Conservation (phyloP, 2,797 vertebrate species). For the Tangara arthus region DNA sequence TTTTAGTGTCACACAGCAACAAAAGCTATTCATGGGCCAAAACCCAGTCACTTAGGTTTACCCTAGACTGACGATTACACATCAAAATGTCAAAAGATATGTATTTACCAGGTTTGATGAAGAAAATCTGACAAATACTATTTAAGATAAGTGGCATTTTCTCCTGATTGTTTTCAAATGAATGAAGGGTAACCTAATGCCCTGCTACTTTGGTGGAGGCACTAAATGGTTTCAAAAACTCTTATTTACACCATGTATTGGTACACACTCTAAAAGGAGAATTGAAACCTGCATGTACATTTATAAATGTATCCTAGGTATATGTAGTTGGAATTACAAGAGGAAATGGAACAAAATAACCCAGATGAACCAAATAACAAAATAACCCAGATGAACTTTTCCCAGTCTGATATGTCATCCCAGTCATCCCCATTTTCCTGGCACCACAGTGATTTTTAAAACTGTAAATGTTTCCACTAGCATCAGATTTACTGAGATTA, state of each 20-base stretch:
- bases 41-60: conserved; percentile 79
- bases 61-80: conserved; percentile 75
- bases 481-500: background rate
- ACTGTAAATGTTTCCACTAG: background rate
- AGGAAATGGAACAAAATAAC: background rate
- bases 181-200: conserved; percentile 78
- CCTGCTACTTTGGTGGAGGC: conserved; percentile 68
- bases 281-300: conserved; percentile 6
- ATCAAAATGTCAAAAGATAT: conserved; percentile 81
- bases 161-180: conserved; percentile 81
- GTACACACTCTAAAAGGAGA: conserved; percentile 28
- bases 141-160: conserved; percentile 81
- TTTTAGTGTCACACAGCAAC: conserved; percentile 78
- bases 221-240: conserved; percentile 73
- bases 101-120: conserved; percentile 82
- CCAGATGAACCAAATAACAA: background rate
- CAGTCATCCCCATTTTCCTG: background rate
- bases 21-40: conserved; percentile 79
- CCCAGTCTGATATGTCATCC: background rate
- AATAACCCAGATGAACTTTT: background rate
- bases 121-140: conserved; percentile 81
- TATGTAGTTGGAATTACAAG: background rate
- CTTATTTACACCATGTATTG: conserved; percentile 59
- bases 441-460: background rate
- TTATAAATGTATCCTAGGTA: conserved; percentile 12